Evolutionary conservation across 1,140 invertebrate genomes (phyloP), one percentile per base, ranked within the genome.

Genomic region (Drosophila guanche): DNA sequence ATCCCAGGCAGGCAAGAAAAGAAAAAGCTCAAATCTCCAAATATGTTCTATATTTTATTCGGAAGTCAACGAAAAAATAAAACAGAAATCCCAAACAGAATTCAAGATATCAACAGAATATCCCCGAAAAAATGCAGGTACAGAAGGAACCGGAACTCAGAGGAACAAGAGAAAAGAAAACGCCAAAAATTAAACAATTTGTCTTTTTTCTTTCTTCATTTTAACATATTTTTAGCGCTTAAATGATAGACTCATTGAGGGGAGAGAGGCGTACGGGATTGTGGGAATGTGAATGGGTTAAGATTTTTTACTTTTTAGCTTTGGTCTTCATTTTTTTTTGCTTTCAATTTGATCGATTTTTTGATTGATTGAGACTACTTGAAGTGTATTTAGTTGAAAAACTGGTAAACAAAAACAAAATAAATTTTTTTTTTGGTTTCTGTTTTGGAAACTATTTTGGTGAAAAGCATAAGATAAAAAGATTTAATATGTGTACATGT

Each of bases 241-340:
- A 90, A 90, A 90, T 90, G 89, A 90, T 90, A 90, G 89, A 90
- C 89, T 90, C 89, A 90, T 90, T 90, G 86, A 91, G 90, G 89
- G 90, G 90, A 90, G 71, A 89, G 76, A 86, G 79, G 85, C 79
- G 81, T 86, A 74, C 46, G 76, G 89, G 89, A 90, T 90, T 90
- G 76, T 90, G 69, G 79, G 89, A 84, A 89, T 89, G 77, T 90
- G 89, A 91, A 76, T 79, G 76, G 67, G 73, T 75, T 73, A 76
- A 58, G 57, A 59, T 66, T 76, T 81, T 51, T 74, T 59, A 61
- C 67, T 63, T 74, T 79, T 62, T 72, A 47, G 40, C 50, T 55
- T 78, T 52, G 50, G 71, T 54, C 59, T 74, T 52, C 20, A 20
- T 60, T 47, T 56, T 60, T 48, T 52, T 37, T 54, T 48, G 60